These are phyloP conservation scores for Antheraea assamensis DNA, from an alignment of 2,888 invertebrate genomes.

Conservation along the genomic window DNA sequence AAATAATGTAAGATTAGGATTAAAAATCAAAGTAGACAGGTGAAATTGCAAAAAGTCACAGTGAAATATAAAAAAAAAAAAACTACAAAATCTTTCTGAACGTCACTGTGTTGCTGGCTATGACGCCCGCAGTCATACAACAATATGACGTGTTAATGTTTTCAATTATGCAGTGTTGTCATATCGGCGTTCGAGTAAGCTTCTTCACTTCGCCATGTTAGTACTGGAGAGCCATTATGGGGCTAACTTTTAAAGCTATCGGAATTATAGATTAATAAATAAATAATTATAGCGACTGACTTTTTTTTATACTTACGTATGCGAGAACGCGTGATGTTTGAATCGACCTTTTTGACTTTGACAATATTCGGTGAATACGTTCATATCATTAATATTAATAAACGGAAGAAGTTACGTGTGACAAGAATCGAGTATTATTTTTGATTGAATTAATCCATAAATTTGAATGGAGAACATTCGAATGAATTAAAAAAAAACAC, in stretches of 20 bases:
- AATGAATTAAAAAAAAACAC: not conserved
- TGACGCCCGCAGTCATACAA: not conserved
- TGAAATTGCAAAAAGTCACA: not conserved
- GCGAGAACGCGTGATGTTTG: not conserved
- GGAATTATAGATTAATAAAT: not conserved
- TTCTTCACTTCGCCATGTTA: not conserved
- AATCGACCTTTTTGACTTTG: not conserved
- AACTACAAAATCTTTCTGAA: not conserved
- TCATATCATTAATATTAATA: conserved; percentile 5
- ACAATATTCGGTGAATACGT: conserved; percentile 3
- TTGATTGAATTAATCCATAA: too few relatives aligned
- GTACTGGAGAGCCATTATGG: not conserved
- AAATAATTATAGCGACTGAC: conserved; percentile 1
- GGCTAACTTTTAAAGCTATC: not conserved
- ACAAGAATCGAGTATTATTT: too few relatives aligned
- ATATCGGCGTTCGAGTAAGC: not conserved
- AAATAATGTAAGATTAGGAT: too few relatives aligned
- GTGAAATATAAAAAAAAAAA: not conserved
- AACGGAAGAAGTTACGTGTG: not conserved
- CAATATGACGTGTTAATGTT: not conserved
- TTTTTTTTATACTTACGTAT: not conserved
- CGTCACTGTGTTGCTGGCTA: not conserved
- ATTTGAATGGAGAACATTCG: too few relatives aligned
- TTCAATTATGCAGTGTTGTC: not conserved
- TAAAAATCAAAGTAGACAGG: not conserved